Percentiles rank a stretch among this genome's conserved stretches.
These are phyloP conservation scores for Coregonus clupeaformis DNA, from an alignment of 2,113 vertebrate genomes.

Conservation along the genomic window DNA sequence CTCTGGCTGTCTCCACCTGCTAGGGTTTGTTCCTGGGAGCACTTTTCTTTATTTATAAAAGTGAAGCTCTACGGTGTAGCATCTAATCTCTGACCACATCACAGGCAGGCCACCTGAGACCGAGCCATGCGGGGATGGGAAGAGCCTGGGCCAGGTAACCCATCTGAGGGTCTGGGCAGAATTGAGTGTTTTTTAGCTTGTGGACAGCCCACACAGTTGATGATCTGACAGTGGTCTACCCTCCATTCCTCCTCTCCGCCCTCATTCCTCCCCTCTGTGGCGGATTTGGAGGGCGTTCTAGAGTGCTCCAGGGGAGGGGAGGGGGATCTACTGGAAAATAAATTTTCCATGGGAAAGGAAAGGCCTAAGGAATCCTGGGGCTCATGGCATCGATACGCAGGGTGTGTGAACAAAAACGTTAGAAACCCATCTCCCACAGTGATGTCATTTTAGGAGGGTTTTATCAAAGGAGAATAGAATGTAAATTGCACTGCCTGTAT, in stretches of 20 bases:
- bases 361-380: conserved; percentile 14
- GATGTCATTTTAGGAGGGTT: too few relatives aligned
- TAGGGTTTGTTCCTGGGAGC: too few relatives aligned
- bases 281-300: neutral
- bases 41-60: too few relatives aligned
- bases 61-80: neutral
- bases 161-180: neutral
- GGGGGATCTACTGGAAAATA: conserved; percentile 6
- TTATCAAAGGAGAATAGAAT: too few relatives aligned
- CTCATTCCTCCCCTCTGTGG: conserved; percentile 5
- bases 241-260: too few relatives aligned
- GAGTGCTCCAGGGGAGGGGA: neutral
- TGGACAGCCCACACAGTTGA: neutral
- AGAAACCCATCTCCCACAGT: too few relatives aligned
- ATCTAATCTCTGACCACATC: conserved; percentile 1
- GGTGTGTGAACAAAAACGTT: neutral
- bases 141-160: neutral
- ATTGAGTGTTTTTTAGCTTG: neutral
- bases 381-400: conserved; percentile 10
- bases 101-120: too few relatives aligned
- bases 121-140: neutral
- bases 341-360: neutral
- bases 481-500: too few relatives aligned
- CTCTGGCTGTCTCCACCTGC: too few relatives aligned
- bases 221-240: neutral